These are phyloP conservation scores for Hetaerina americana DNA, from an alignment of 1,140 invertebrate genomes.

Conservation along the genomic window DNA sequence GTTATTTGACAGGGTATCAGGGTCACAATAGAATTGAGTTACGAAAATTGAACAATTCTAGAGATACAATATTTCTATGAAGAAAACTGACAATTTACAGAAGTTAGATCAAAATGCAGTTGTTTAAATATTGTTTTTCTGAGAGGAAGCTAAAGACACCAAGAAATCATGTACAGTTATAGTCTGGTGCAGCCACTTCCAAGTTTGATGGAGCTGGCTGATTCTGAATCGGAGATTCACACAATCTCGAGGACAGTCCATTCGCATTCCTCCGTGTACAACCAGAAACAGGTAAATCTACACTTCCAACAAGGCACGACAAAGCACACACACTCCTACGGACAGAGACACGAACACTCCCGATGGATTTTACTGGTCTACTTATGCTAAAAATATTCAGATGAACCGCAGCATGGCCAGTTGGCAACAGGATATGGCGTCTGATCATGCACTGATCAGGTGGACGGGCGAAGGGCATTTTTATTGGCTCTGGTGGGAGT, in stretches of 20 bases:
- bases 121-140: constrained; percentile 40
- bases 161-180: constrained; percentile 73
- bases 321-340: background rate
- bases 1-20: too few relatives aligned
- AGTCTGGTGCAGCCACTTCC: constrained; percentile 85
- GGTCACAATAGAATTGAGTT: too few relatives aligned
- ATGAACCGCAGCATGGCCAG: background rate
- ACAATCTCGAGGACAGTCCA: constrained; percentile 59
- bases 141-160: constrained; percentile 57
- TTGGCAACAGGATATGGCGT: background rate
- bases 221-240: constrained; percentile 71
- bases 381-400: background rate
- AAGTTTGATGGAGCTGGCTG: constrained; percentile 72
- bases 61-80: too few relatives aligned
- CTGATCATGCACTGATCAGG: background rate
- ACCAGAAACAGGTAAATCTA: constrained; percentile 26
- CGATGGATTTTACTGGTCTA: background rate
- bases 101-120: too few relatives aligned
- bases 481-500: background rate
- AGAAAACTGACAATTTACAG: too few relatives aligned
- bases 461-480: background rate
- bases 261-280: constrained; percentile 65
- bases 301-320: background rate
- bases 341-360: background rate
- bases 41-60: too few relatives aligned